Base-by-base conservation (phyloP, 23 tunicate genomes). In the Trididemnum clinides region DNA sequence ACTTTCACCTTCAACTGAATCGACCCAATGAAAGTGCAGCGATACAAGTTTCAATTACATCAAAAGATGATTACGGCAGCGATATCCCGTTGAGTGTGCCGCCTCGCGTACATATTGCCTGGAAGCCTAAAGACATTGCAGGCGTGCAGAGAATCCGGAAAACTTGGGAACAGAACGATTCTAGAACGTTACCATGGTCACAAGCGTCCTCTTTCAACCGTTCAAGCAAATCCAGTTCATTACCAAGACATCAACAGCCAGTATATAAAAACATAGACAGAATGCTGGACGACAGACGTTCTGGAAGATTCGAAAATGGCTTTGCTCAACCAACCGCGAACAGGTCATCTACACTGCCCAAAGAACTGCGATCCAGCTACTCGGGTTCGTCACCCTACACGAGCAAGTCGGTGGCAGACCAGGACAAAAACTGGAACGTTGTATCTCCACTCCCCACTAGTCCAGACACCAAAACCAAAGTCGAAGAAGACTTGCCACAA, bases 61-160 rank as follows among this genome's bases (percentile, higher is more conserved):
- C 98, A 1, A 87, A 93, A 65, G 98, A 93, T 80, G 93, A 93
- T 35, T 72, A 79, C 64, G 98, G 88, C 25, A 88, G 91, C 64
- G 98, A 93, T 77, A 93, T 88, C n/a, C 98, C 98, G 4, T 81
- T 93, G 1, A 88, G 64, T 39, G 90, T 93, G 30, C 90, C 92
- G 19, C 90, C 92, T 0, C 81, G 93, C 29, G 88, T 85, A 0
- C 93, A 72, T 22, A 50, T 93, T 26, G 31, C 84, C 34, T 93
- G 98, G 98, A 93, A 88, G 21, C 98, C 98, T 1, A 88, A 88
- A 22, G 85, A 93, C 49, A 80, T 80, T 28, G 93, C 93, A 28
- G 98, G 98, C 29, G 98, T 93, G 15, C 88, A 87, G 64, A 39
- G 84, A 51, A 91, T 93, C 33, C 80, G 98, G 44, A 86, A 85